Percentiles rank a stretch among this genome's conserved stretches.
Evolutionary conservation across 2,888 invertebrate genomes (phyloP).

Genomic region (Coenonympha glycerion): DNA sequence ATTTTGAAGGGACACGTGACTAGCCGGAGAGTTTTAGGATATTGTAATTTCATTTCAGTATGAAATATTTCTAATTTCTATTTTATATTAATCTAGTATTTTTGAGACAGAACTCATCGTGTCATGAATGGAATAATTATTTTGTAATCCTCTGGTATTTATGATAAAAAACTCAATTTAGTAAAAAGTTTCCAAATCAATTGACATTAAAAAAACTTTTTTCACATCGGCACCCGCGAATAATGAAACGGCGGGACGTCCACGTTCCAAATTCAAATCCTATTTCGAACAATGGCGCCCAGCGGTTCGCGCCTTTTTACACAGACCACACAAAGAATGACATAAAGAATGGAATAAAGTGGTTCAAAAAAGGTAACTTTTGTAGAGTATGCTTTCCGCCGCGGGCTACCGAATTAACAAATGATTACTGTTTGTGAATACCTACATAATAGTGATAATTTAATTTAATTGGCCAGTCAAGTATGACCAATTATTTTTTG

Average conservation of each 20-base stretch:
- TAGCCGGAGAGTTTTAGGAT: too few relatives aligned
- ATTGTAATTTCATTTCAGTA: too few relatives aligned
- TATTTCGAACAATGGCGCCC: slow-evolving; percentile 64
- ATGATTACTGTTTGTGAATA: slow-evolving; percentile 38
- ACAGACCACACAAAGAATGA: slow-evolving; percentile 55
- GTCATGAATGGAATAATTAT: too few relatives aligned
- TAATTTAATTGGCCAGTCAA: slow-evolving; percentile 37
- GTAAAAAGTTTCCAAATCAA: slow-evolving; percentile 44
- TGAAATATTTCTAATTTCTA: too few relatives aligned
- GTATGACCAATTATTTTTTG: slow-evolving; percentile 24
- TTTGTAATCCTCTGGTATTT: background rate
- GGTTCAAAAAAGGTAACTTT: slow-evolving; percentile 42
- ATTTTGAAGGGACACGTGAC: too few relatives aligned
- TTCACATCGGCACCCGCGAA: slow-evolving; percentile 65
- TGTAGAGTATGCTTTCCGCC: slow-evolving; percentile 39
- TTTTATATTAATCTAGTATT: too few relatives aligned
- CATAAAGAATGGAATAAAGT: slow-evolving; percentile 48
- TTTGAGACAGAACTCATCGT: too few relatives aligned
- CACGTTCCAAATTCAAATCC: slow-evolving; percentile 64
- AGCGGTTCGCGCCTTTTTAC: slow-evolving; percentile 59
- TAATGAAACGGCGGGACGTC: slow-evolving; percentile 64
- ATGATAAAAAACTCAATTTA: slow-evolving; percentile 29
- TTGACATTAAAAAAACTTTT: slow-evolving; percentile 54
- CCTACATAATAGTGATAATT: slow-evolving; percentile 39
- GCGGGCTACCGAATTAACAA: slow-evolving; percentile 61